Percentiles rank a stretch among this genome's conserved stretches.
Evolutionary conservation across 2,797 vertebrate genomes (phyloP).

Genomic region (Lithobates pipiens): DNA sequence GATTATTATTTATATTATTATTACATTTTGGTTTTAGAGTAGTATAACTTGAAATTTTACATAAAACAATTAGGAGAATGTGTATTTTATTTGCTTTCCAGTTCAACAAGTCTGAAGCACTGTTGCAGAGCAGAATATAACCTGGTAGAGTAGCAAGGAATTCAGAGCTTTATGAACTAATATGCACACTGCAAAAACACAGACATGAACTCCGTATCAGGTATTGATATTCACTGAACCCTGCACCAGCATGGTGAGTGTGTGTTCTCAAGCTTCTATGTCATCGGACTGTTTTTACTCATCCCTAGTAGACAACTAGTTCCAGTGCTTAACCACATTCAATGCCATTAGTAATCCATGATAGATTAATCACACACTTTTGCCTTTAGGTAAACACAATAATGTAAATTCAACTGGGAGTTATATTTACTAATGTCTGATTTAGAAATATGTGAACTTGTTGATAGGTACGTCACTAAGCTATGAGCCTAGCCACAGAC

Average conservation of each 20-base stretch:
- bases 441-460: background rate
- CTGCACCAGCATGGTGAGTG: conserved; percentile 24
- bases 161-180: background rate
- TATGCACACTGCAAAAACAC: conserved; percentile 34
- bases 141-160: conserved; percentile 12
- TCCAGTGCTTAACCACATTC: conserved; percentile 18
- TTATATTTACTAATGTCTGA: background rate
- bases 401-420: background rate
- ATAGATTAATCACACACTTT: background rate
- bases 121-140: conserved; percentile 15
- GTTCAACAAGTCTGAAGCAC: conserved; percentile 22
- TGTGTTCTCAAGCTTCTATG: conserved; percentile 26
- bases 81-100: conserved; percentile 12
- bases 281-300: conserved; percentile 31
- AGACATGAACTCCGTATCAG: conserved; percentile 20
- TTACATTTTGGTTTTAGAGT: background rate
- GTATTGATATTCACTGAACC: conserved; percentile 34
- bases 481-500: background rate
- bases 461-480: background rate
- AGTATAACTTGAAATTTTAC: conserved; percentile 3
- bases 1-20: background rate
- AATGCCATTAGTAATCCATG: conserved; percentile 19
- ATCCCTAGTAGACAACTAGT: conserved; percentile 16
- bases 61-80: conserved; percentile 8
- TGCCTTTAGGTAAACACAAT: background rate